Evolutionary conservation across 2,888 invertebrate genomes (phyloP), one percentile per base, ranked within the genome.

Genomic region (Serripes groenlandicus): DNA sequence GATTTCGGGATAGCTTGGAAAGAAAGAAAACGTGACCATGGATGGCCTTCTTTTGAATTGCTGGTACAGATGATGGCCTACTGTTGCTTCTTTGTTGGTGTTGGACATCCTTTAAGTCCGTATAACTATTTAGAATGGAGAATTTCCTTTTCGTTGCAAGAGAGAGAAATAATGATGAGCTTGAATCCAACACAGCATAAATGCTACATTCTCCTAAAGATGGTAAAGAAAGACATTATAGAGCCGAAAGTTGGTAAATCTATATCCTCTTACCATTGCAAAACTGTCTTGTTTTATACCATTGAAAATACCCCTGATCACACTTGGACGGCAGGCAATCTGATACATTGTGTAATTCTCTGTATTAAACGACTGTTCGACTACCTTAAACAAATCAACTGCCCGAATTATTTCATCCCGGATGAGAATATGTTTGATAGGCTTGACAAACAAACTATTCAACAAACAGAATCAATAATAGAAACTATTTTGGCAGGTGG

Each of bases 131-230:
- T 74, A 37, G 62, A 72, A 34, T 78, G 78, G 78, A 28, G 78
- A 66, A 7, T 78, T n/a, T 78, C 78, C 11, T 78, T 78, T 49
- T 72, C 72, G n/a, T 30, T 62, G 7, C 78, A 78, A 54, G 78
- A 78, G 30, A 28, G 78, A 64, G 23, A 42, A 35, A n/a, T 78
- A 21, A 71, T 78, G 71, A 35, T 49, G 5, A n/a, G 23, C 5
- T 64, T 78, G 42, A 78, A 66, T 28, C 52, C 56, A 28, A 71
- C 71, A 18, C 78, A 78, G 42, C 18, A 30, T 15, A 71, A 78
- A 54, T 72, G 72, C 49, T 78, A 78, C 66, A 30, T 78, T 9
- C 28, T 72, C 21, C 26, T 78, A 18, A 78, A 78, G 49, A 32
- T 72, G 28, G 30, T 72, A 3, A 78, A 78, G 26, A 64, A 54